Percentiles rank a stretch among this genome's conserved stretches.
phyloP scores from a whole-genome alignment of 2,797 vertebrate genomes.

The Taenioides sp. region DNA sequence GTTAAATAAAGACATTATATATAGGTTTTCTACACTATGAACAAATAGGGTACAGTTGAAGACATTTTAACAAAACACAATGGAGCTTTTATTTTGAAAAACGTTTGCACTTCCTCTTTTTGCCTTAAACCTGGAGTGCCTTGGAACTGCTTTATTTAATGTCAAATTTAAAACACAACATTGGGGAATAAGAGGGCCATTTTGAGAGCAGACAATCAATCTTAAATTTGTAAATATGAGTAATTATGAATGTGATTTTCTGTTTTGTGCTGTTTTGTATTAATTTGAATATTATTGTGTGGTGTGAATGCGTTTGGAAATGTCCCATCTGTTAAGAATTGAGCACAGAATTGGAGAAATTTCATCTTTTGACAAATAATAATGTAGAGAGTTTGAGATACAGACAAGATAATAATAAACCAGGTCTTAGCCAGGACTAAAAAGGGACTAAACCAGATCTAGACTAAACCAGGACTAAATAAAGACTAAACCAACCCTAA shows the following conservation, averaged over 20 bases:
- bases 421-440: not conserved
- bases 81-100: slow-evolving; percentile 1
- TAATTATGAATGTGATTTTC: slow-evolving; percentile 2
- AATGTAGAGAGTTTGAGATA: not conserved
- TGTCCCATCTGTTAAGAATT: not conserved
- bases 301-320: slow-evolving; percentile 22
- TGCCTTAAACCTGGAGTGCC: slow-evolving; percentile 3
- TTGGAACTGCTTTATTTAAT: slow-evolving; percentile 5
- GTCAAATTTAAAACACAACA: not conserved
- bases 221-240: not conserved
- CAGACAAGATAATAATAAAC: not conserved
- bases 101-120: not conserved
- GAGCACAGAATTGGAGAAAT: not conserved
- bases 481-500: not conserved
- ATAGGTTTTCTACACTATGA: not conserved
- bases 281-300: slow-evolving; percentile 12
- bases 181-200: slow-evolving; percentile 26
- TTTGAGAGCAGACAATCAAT: slow-evolving; percentile 59
- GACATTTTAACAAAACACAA: not conserved
- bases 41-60: not conserved
- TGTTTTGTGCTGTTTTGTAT: slow-evolving; percentile 6
- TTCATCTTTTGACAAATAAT: not conserved
- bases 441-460: not conserved
- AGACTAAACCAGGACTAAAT: not conserved
- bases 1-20: not conserved